Evolutionary conservation across 2,888 invertebrate genomes (phyloP), one percentile per base, ranked within the genome.

Genomic region (Pristionchus entomophagus): DNA sequence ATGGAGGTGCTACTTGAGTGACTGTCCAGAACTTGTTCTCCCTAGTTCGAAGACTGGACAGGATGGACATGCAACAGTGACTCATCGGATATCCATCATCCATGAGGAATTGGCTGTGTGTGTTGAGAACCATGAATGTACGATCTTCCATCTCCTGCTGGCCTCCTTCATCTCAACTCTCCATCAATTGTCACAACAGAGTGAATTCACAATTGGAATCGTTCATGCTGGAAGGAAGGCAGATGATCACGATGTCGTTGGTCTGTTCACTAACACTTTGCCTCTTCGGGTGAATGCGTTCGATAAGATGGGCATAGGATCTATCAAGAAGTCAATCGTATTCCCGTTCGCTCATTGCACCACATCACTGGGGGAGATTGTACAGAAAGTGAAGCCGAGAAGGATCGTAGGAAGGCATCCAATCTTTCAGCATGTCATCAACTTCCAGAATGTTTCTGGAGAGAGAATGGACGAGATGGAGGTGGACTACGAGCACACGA

Each of bases 241-340:
- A 0, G 56, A 87, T 1, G 89, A 87, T 45, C 84, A 82, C 84
- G 49, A 89, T 53, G 87, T 89, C 1, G 89, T 92, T 14, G 90
- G 91, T 5, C 88, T 90, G 80, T 91, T 91, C 56, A 90, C 88
- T 14, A 92, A 92, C 69, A 89, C 89, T 4, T 45, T 90, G 0
- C 90, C 90, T 26, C 49, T 87, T 22, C 10, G 87, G 8, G 88
- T 88, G 62, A 62, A 32, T 10, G 22, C 5, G 59, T 10, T 12
- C 14, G 14, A 19, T 8, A 41, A 14, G 29, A 35, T 38, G 26
- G 29, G 3, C 29, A 59, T 41, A 1, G 45, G 62, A 41, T 1
- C 41, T 0, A 56, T 41, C 41, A 65, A 45, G 45, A 22, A 29
- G 5, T 8, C 29, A 2, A 14, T 59, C 56, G 62, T 26, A 12